Conservation (phyloP, 2,797 vertebrate genomes). For the Ctenopoma kingsleyae region DNA sequence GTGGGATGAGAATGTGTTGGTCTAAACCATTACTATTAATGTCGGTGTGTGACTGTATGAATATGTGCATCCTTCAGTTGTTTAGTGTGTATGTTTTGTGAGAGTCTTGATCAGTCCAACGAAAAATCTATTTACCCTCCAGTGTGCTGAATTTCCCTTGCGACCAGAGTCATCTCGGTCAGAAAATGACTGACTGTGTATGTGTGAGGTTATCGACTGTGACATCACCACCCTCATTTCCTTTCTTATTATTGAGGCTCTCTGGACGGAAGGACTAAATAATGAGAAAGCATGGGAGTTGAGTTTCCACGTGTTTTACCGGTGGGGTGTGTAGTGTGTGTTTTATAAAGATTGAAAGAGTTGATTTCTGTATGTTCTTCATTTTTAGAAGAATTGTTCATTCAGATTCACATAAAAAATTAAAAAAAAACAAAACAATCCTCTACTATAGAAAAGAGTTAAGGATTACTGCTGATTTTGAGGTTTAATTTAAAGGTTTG, state of each 20-base stretch:
- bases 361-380: constrained; percentile 40
- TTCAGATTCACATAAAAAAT: constrained; percentile 11
- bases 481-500: too few species aligned
- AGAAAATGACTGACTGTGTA: constrained; percentile 75
- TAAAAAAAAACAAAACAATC: too few species aligned
- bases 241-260: constrained; percentile 73
- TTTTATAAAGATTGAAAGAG: background rate
- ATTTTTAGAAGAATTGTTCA: constrained; percentile 32
- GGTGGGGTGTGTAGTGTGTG: background rate
- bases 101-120: constrained; percentile 40
- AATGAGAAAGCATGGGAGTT: constrained; percentile 65
- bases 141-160: constrained; percentile 70
- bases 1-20: too few species aligned
- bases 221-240: constrained; percentile 78
- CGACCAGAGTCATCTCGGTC: constrained; percentile 69
- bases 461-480: constrained; percentile 22
- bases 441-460: too few species aligned
- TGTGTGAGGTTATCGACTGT: constrained; percentile 61
- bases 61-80: constrained; percentile 13
- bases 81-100: constrained; percentile 31
- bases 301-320: constrained; percentile 37
- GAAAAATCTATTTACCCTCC: constrained; percentile 73
- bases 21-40: background rate
- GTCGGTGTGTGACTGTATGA: constrained; percentile 3
- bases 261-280: constrained; percentile 72